Conservation (phyloP, 2,888 invertebrate genomes). For the Tachystola acroxantha region DNA sequence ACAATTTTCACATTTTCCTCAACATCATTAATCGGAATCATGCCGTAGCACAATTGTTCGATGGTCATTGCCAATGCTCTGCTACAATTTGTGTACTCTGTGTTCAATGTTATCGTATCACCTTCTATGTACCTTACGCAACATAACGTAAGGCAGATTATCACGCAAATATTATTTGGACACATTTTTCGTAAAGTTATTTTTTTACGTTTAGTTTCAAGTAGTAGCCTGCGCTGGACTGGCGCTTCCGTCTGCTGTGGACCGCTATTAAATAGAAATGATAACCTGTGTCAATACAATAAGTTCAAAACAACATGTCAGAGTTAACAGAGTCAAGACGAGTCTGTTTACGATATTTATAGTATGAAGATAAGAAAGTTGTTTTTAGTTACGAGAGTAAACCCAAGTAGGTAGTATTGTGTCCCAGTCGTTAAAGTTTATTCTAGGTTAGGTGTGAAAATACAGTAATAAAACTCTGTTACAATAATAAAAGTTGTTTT, state of each 20-base stretch:
- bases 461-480: no score
- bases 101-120: slow-evolving; percentile 38
- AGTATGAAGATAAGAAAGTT: slow-evolving; percentile 53
- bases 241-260: slow-evolving; percentile 60
- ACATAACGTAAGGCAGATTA: not conserved
- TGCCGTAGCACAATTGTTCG: slow-evolving; percentile 45
- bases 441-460: no score
- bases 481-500: no score
- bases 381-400: slow-evolving; percentile 54
- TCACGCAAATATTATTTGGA: not conserved
- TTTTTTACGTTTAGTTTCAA: slow-evolving; percentile 4
- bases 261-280: slow-evolving; percentile 60
- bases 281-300: slow-evolving; percentile 71
- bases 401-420: no score
- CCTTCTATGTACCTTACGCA: slow-evolving; percentile 16
- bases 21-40: slow-evolving; percentile 31
- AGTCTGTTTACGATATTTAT: slow-evolving; percentile 62
- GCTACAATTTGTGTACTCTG: slow-evolving; percentile 45
- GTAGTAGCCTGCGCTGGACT: slow-evolving; percentile 39
- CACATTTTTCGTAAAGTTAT: slow-evolving; percentile 37
- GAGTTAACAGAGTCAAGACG: slow-evolving; percentile 44
- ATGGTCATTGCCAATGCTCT: slow-evolving; percentile 39
- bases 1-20: slow-evolving; percentile 30
- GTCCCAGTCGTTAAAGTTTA: no score
- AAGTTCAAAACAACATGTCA: slow-evolving; percentile 72